Base-by-base conservation (phyloP, 2,797 vertebrate species). In the Enoplosus armatus region DNA sequence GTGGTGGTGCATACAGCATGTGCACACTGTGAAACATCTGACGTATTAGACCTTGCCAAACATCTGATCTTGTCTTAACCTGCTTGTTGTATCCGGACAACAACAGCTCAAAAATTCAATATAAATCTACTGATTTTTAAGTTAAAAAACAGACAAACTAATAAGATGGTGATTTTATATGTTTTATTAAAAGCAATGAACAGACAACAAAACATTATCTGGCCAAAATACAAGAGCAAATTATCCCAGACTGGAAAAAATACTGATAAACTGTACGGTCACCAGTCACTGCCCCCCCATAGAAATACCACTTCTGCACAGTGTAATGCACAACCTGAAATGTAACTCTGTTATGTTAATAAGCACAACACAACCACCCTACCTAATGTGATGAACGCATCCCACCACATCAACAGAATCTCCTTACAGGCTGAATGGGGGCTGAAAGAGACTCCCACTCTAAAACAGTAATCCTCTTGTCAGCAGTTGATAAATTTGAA, bases 121-220 rank as follows among this genome's bases (percentile, higher is more conserved):
- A 2, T 60, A 12, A 45, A 55, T 31, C 8, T 4, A 9, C 8
- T 24, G 22, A 2, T 39, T 35, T 48, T 66, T 10, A 22, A 15
- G 15, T 24, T n/a, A 3, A 24, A 8, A 45, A 72, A 31, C 26
- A 41, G 26, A 66, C 37, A 2, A 29, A 64, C 45, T 29, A 24
- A 14, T 5, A 43, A 41, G 3, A 2, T 8, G 16, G 51, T 15
- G 16, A 48, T 45, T 37, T 16, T 27, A 9, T 35, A 11, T 41
- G 37, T 69, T 89, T 91, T 85, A 91, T 83, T 91, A 68, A 75
- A 90, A 84, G 39, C 22, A 64, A 75, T 79, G 18, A 73, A 75
- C 26, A 77, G 45, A 83, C 85, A 82, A 73, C 7, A 61, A 80
- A 82, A 71, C 70, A 61, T 31, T 59, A 69, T 82, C 60, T 80